These are phyloP conservation scores for Candoia aspera DNA, from an alignment of 2,113 vertebrate genomes.

Conservation along the genomic window DNA sequence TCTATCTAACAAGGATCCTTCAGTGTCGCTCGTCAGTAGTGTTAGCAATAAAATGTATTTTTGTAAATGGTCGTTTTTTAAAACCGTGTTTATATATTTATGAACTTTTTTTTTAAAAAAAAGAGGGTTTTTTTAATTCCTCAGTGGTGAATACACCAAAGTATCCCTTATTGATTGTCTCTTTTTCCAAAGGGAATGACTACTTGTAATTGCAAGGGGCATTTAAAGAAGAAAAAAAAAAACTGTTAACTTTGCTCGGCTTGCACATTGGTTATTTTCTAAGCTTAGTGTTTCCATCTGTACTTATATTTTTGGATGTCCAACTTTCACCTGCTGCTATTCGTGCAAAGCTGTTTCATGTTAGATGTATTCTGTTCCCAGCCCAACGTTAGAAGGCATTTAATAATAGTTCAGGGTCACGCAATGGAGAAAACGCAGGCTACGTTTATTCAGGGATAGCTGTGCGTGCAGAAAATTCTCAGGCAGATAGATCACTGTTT, in stretches of 20 bases:
- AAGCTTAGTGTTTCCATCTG: fast-evolving
- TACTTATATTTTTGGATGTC: not conserved
- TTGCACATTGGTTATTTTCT: conserved; percentile 25
- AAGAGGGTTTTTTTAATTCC: conserved; percentile 16
- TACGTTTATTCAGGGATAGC: not conserved
- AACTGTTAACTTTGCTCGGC: conserved; percentile 14
- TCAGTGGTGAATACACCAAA: conserved; percentile 60
- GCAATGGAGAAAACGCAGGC: not conserved
- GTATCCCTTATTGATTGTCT: conserved; percentile 58
- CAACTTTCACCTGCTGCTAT: not conserved
- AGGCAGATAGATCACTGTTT: conserved; percentile 20
- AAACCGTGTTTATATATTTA: conserved; percentile 68
- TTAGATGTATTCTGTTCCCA: not conserved
- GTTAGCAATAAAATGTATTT: conserved; percentile 75
- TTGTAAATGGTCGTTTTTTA: conserved; percentile 66
- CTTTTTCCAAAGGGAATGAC: conserved; percentile 68
- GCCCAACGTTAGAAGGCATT: not conserved
- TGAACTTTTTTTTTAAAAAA: conserved; percentile 28
- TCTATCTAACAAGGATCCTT: not conserved
- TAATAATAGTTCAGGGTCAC: not conserved
- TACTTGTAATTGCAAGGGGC: conserved; percentile 36
- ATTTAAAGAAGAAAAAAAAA: not conserved
- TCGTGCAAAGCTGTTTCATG: not conserved
- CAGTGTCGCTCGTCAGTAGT: conserved; percentile 33
- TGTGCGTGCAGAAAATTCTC: not conserved